Base-by-base conservation (phyloP, 2,113 vertebrate genomes). In the Chionodraco myersi region DNA sequence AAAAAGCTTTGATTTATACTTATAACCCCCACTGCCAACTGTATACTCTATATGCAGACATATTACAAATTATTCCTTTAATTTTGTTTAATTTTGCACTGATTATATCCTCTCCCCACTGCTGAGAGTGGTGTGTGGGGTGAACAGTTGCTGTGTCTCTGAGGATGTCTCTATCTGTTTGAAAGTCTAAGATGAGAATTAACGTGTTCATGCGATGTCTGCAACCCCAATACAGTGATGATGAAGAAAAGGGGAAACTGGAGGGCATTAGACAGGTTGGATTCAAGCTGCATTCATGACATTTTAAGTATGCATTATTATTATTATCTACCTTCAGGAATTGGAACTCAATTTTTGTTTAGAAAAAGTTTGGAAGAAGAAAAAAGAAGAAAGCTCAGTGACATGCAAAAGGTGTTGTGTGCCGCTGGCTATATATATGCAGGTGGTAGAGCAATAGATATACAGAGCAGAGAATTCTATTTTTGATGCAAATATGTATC, bases 161-260 rank as follows among this genome's bases (percentile, higher is more conserved):
- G 23, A 71, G 36, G 76, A 83, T 73, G 47, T 45, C 52, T 45
- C 52, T 68, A 14, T 73, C 8, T 67, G 77, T 70, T 73, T 76
- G 61, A 70, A 15, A 49, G 74, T 11, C 56, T 67, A 67, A 79
- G 57, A 77, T 47, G 63, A 82, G 59, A 87, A 79, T 79, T 59
- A 72, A 75, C 44, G 52, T 66, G 36, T 80, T 86, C 64, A 72
- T 48, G 11, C 79, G 64, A 77, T 74, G 58, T 36, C 58, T 82
- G 54, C 47, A 82, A 66, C 71, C 48, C 72, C 86, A 23, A 79
- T 66, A 65, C 10, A 67, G 75, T 57, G 26, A 9, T 69, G 65
- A 78, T 44, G 36, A 75, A 84, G 86, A 56, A 63, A 61, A 14
- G 68, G n/a, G 34, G 56, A 74, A 53, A 52, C 57, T 34, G 18